Base-by-base conservation (phyloP, 1,140 invertebrate genomes). In the Saccostrea cuccullata region DNA sequence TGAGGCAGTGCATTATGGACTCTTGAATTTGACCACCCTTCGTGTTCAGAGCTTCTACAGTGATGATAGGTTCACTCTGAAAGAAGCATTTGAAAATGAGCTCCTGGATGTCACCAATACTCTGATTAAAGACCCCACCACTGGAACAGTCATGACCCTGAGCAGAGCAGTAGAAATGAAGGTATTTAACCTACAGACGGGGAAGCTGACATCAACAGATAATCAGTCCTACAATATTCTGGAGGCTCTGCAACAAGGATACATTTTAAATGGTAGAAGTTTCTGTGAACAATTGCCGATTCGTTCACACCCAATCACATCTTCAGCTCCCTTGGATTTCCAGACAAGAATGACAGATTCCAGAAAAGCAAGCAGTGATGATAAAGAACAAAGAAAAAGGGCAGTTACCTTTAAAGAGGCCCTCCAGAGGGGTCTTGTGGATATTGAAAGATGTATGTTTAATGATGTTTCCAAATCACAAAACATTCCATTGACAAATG, bases 101-200 rank as follows among this genome's bases (percentile, higher is more conserved):
- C 96, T 98, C 20, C 97, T 98, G 90, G 97, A 98, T 94, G 96
- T 97, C 89, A 95, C 89, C 58, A 89, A 91, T 58, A 97, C 88
- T 96, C 96, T 67, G 95, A 94, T 90, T 56, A 91, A 91, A 30
- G 86, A 97, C 98, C 91, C 90, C 55, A 64, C 85, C 36, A 84
- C 77, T n/a, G 90, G 89, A 15, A 90, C 90, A 55, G 23, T 87
- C 86, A 96, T 98, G 40, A 95, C 97, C 67, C 95, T 98, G 26
- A 97, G 97, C 0, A 97, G 98, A 94, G 97, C 97, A 0, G 96
- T 98, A 13, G 97, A 97, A 91, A 97, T 97, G 95, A 97, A 98
- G 20, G 96, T 97, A 86, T 97, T 97, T 92, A 97, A 98, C 93
- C 96, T 97, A 36, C 97, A 96, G 97, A 96, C 96, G 11, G 89